Conservation (phyloP, 1,140 invertebrate genomes). For the Aphelinus certus region DNA sequence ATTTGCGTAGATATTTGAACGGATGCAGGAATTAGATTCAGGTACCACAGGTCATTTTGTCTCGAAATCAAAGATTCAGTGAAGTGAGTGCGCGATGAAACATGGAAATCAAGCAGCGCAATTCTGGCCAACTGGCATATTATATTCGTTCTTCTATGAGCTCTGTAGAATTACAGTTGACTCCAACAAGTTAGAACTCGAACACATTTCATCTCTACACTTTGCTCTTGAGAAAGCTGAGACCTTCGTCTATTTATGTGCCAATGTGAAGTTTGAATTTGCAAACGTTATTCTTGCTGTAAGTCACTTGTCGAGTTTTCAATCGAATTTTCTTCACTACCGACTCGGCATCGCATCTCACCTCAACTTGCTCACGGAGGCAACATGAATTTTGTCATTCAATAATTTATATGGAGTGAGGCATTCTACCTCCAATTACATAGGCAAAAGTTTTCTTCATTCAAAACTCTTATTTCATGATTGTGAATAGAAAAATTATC, state of each 20-base stretch:
- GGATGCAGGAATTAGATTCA: too few relatives aligned
- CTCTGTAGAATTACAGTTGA: not conserved
- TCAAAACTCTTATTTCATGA: too few relatives aligned
- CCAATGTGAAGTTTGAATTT: constrained; percentile 21
- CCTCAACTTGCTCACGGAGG: too few relatives aligned
- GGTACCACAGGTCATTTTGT: too few relatives aligned
- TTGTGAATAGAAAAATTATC: too few relatives aligned
- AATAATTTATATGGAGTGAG: too few relatives aligned
- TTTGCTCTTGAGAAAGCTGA: constrained; percentile 21
- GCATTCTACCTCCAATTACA: too few relatives aligned
- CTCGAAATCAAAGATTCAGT: too few relatives aligned
- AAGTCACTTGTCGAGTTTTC: constrained; percentile 37
- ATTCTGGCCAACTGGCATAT: constrained; percentile 13
- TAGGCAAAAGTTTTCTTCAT: too few relatives aligned
- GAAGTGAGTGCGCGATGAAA: not conserved
- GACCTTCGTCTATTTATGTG: not conserved
- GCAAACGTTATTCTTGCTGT: constrained; percentile 5
- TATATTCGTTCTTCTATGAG: too few relatives aligned
- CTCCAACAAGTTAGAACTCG: constrained; percentile 28
- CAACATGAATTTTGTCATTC: too few relatives aligned
- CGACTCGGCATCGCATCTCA: constrained; percentile 1
- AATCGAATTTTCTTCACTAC: constrained; percentile 32
- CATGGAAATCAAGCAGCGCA: constrained; percentile 25
- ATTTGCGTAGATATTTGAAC: too few relatives aligned
- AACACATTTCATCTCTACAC: constrained; percentile 25